A percentile compares a stretch with the other conserved stretches of the same genome.
Conservation (phyloP, 2,113 vertebrate species). For the Trichomycterus rosablanca region DNA sequence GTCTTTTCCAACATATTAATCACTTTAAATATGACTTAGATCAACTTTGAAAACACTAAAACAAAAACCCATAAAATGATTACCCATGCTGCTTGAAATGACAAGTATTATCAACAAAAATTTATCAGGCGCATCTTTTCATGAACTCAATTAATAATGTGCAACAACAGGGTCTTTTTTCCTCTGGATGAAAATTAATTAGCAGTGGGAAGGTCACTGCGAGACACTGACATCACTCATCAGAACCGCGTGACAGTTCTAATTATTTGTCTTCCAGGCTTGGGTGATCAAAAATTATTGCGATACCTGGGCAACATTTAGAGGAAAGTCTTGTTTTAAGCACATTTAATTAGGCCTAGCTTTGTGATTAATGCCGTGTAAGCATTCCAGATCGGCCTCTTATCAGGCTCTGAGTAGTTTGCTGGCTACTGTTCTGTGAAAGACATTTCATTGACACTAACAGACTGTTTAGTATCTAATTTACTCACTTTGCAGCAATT, state of each 20-base stretch:
- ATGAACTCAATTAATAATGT: constrained; percentile 99
- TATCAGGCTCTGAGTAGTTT: constrained; percentile 97
- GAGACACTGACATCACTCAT: constrained; percentile 99
- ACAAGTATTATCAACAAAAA: constrained; percentile 99
- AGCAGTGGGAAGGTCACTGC: constrained; percentile 99
- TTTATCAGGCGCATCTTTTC: constrained; percentile 99
- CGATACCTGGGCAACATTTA: constrained; percentile 99
- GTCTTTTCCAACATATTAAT: constrained; percentile 73
- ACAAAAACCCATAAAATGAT: constrained; percentile 99
- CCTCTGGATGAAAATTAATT: constrained; percentile 99
- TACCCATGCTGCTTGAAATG: constrained; percentile 90
- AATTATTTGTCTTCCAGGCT: constrained; percentile 99
- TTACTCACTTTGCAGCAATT: constrained; percentile 72
- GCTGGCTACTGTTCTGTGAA: constrained; percentile 84
- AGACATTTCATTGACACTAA: constrained; percentile 81
- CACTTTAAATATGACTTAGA: constrained; percentile 87
- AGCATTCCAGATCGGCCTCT: constrained; percentile 91
- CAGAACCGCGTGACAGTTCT: constrained; percentile 98
- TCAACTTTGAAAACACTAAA: constrained; percentile 88
- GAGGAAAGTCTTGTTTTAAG: constrained; percentile 95
- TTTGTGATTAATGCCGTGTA: constrained; percentile 99
- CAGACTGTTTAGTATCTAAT: constrained; percentile 74
- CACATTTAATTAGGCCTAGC: constrained; percentile 98
- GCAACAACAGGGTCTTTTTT: constrained; percentile 99
- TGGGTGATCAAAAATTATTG: constrained; percentile 99